Evolutionary conservation across 2,888 invertebrate species (phyloP).

Genomic region (Drosophila paracracens): DNA sequence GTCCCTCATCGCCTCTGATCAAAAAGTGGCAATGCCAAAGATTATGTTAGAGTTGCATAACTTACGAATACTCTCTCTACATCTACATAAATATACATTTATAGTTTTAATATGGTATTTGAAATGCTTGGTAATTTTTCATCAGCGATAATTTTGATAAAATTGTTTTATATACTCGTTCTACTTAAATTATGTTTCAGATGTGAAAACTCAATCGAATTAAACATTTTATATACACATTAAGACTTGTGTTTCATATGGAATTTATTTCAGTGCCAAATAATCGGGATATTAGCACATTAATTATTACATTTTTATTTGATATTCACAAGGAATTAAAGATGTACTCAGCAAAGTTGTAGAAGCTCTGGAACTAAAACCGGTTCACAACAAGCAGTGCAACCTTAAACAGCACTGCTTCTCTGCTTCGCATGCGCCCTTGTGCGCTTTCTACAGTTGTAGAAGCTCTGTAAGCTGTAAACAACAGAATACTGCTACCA

Average conservation of each 20-base stretch:
- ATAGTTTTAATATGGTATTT: conserved; percentile 33
- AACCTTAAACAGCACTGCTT: not conserved
- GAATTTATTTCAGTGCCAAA: not conserved
- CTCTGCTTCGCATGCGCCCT: accelerated
- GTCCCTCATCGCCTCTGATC: conserved; percentile 33
- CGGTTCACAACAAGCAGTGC: not conserved
- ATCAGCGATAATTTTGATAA: conserved; percentile 37
- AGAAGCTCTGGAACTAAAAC: not conserved
- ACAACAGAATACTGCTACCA: not conserved
- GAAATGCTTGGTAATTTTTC: conserved; percentile 29
- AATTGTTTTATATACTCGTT: conserved; percentile 30
- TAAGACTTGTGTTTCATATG: not conserved
- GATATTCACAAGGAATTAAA: not conserved
- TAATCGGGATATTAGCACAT: not conserved
- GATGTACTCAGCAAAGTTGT: not conserved
- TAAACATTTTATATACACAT: conserved; percentile 48
- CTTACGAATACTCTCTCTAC: conserved; percentile 55
- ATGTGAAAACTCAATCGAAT: conserved; percentile 42
- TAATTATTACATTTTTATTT: not conserved
- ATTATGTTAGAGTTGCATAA: conserved; percentile 35
- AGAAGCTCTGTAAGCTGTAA: not conserved
- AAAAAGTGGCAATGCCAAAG: conserved; percentile 68
- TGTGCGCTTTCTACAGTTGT: not conserved
- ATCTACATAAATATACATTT: conserved; percentile 10
- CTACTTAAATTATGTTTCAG: conserved; percentile 15